Evolutionary conservation across 2,888 invertebrate species (phyloP).

Genomic region (Xylophagus ater): DNA sequence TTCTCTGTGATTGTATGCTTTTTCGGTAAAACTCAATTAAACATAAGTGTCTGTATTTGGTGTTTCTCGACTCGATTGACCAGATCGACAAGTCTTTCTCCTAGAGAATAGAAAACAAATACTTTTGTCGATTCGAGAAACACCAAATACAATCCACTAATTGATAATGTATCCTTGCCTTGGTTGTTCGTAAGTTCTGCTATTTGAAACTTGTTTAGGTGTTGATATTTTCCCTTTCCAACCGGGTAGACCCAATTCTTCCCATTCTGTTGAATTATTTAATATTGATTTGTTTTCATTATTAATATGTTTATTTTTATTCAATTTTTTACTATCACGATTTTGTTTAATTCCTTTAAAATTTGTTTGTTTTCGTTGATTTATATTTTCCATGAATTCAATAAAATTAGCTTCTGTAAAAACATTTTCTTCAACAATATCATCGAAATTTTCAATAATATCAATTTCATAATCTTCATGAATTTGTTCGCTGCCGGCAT

Average conservation of each 20-base stretch:
- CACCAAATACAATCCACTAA: no score
- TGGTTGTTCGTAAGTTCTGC: no score
- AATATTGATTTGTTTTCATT: not conserved
- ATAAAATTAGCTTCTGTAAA: conserved; percentile 22
- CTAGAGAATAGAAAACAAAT: no score
- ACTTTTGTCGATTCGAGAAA: no score
- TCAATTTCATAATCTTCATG: conserved; percentile 1
- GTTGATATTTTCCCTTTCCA: conserved; percentile 27
- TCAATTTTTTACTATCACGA: no score
- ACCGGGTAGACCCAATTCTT: conserved; percentile 29
- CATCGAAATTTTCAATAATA: conserved; percentile 1
- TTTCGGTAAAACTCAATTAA: no score
- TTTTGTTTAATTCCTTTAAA: conserved; percentile 1
- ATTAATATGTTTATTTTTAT: conserved; percentile 2
- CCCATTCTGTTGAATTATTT: conserved; percentile 25
- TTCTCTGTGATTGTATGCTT: no score
- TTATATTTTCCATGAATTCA: conserved; percentile 18
- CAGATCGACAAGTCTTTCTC: no score
- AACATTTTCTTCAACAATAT: conserved; percentile 18
- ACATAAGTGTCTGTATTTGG: no score
- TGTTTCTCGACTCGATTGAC: no score
- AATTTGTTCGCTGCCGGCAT: not conserved
- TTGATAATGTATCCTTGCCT: no score
- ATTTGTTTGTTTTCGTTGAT: conserved; percentile 11
- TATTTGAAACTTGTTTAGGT: no score